Evolutionary conservation across 2,113 vertebrate species (phyloP), one percentile per base, ranked within the genome.

Genomic region (Recurvirostra avosetta): DNA sequence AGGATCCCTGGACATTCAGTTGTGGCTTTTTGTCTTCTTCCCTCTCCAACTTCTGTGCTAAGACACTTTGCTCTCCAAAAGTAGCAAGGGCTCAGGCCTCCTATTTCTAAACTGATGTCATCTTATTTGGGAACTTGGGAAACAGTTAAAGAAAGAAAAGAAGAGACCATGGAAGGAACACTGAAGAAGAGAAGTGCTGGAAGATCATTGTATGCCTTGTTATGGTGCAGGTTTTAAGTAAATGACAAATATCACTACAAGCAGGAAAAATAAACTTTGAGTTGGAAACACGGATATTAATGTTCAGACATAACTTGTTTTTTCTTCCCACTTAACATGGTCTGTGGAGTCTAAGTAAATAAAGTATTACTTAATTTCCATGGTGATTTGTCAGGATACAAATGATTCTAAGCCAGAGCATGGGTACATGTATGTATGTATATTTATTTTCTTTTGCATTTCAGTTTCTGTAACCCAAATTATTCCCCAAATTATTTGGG

Each of bases 11-110:
- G 96, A 95, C 90, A 56, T 93, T 96, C 78, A 21, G 49, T 65
- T 97, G 91, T 96, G 95, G 94, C 79, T 97, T 97, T 95, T 84
- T 95, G 85, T 96, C 87, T 94, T 90, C 81, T 83, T 96, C 84
- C 50, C 38, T 88, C 90, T 97, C 95, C 95, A 97, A 74, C 13
- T 94, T 95, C 56, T 92, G 74, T 88, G 80, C 77, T 89, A 87
- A 95, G 91, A 81, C 40, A 82, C 38, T 95, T 92, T 65, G 32
- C 80, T 79, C 95, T 97, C 84, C 83, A 92, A 85, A 94, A 81
- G 80, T 50, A 91, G 73, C 32, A 85, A 76, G 58, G 41, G 26
- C 58, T 91, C 62, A 89, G 66, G 59, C 70, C 38, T 96, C 30
- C 34, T 43, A 15, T 52, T 91, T 90, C 84, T 90, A 74, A 91